A percentile compares a stretch with the other conserved stretches of the same genome.
These are phyloP conservation scores for Laticauda laticaudata DNA, from an alignment of 2,113 vertebrate genomes.

Conservation along the genomic window DNA sequence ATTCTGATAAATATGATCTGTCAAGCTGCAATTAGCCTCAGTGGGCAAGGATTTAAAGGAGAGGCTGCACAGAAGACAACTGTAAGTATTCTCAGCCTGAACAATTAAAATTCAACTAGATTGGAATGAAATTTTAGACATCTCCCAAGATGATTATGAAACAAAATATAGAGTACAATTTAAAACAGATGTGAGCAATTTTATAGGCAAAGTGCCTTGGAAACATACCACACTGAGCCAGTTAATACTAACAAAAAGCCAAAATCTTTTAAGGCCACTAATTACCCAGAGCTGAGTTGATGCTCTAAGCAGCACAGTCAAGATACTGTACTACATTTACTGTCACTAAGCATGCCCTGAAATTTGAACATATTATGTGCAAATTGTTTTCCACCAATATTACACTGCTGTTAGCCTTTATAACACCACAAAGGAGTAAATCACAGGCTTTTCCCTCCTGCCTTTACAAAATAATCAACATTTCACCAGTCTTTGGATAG, in stretches of 20 bases:
- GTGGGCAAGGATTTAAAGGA: not conserved
- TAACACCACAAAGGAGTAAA: not conserved
- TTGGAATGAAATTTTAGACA: not conserved
- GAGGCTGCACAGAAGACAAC: not conserved
- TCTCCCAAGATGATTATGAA: not conserved
- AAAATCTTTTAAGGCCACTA: not conserved
- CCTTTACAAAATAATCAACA: not conserved
- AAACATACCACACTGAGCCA: not conserved
- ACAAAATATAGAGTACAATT: not conserved
- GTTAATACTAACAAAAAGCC: not conserved
- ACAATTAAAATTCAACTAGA: not conserved
- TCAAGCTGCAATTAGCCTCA: not conserved
- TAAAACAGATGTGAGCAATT: slow-evolving; percentile 3
- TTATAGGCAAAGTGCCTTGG: not conserved
- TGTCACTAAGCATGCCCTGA: not conserved
- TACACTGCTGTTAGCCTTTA: not conserved
- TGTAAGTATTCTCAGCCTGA: not conserved
- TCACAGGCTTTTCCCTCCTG: not conserved
- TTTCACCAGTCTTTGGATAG: not conserved
- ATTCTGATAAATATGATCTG: not conserved
- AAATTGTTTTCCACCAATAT: not conserved
- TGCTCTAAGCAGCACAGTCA: not conserved
- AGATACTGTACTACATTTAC: not conserved
- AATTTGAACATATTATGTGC: not conserved
- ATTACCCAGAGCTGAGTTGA: not conserved